These are phyloP conservation scores for Rhagologus leucostigma DNA, from an alignment of 2,113 vertebrate genomes.

Conservation along the genomic window DNA sequence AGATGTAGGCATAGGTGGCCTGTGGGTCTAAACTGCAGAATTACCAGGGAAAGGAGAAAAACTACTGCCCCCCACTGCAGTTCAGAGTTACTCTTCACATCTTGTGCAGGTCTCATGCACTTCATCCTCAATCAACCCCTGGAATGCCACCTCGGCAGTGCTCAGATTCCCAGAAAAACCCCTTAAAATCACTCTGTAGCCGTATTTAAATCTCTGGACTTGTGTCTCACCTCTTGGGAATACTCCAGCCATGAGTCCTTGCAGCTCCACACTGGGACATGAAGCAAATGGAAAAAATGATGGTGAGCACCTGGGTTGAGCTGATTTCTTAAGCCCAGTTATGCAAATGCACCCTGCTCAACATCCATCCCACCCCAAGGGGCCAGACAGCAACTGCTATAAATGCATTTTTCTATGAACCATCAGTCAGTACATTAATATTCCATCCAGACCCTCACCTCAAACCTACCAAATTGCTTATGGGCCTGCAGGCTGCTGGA, in stretches of 20 bases:
- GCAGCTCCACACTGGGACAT: not conserved
- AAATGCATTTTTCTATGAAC: not conserved
- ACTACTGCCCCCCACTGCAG: not conserved
- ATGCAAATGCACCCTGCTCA: not conserved
- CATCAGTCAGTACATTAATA: not conserved
- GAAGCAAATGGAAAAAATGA: constrained; percentile 35
- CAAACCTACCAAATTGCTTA: not conserved
- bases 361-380: not conserved
- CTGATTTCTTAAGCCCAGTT: not conserved
- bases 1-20: not conserved
- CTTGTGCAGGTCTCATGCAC: not conserved
- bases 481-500: not conserved
- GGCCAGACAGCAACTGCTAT: not conserved
- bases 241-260: fast-evolving
- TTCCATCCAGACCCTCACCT: not conserved
- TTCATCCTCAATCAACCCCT: not conserved
- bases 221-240: not conserved
- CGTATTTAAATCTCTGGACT: not conserved
- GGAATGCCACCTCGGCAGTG: not conserved
- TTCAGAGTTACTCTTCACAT: not conserved
- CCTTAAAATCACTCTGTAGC: not conserved
- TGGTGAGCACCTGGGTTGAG: constrained; percentile 32
- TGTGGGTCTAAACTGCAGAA: not conserved
- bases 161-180: not conserved
- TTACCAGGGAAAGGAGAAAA: not conserved